Evolutionary conservation across 2,888 invertebrate species (phyloP).

Genomic region (Ernsta delagoae): DNA sequence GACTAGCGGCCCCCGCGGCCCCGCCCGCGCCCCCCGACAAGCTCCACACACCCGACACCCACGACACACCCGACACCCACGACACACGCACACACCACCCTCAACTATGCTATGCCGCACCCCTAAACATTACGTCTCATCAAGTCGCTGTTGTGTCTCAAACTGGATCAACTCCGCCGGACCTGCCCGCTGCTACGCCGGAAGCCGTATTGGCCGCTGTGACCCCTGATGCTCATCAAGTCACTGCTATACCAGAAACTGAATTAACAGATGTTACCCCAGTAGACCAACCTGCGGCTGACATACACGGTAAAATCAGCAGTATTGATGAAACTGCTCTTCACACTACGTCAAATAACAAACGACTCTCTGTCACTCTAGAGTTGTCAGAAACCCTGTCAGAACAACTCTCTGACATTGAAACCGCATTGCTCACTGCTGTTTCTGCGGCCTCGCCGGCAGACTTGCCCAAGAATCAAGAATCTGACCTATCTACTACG

Average conservation of each 20-base stretch:
- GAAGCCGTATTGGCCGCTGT: neutral
- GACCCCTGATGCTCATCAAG: neutral
- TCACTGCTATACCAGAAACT: neutral
- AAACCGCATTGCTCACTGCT: neutral
- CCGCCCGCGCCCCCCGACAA: conserved; percentile 19
- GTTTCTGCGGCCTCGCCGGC: neutral
- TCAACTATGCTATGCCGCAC: neutral
- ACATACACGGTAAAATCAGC: no score
- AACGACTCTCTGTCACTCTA: neutral
- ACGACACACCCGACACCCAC: conserved; percentile 13
- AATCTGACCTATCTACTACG: neutral
- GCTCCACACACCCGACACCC: conserved; percentile 15
- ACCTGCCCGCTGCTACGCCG: no score
- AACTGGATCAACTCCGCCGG: neutral
- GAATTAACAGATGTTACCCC: neutral
- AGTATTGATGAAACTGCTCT: no score
- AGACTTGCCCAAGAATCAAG: no score
- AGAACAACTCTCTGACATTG: no score
- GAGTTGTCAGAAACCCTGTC: neutral
- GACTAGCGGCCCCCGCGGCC: conserved; percentile 35
- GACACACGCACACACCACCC: neutral
- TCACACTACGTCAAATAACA: no score
- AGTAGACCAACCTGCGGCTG: neutral
- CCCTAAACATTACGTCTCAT: neutral
- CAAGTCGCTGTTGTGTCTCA: neutral